These are phyloP conservation scores for Trichomalopsis sarcophagae DNA, from an alignment of 1,140 invertebrate species.

Conservation along the genomic window DNA sequence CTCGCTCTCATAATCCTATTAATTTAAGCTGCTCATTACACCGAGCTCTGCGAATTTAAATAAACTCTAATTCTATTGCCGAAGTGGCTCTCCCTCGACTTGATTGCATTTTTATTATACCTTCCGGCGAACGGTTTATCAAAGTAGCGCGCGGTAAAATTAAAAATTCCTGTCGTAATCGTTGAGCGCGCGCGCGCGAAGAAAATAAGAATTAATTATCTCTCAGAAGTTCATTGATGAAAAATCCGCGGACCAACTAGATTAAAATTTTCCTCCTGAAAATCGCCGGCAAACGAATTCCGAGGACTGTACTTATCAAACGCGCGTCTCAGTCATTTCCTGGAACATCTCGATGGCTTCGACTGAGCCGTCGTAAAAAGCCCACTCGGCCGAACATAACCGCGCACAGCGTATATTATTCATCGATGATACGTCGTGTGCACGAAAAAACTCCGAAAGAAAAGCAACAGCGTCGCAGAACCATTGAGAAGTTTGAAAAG, in stretches of 20 bases:
- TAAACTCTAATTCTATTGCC: not conserved
- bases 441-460: conserved; percentile 13
- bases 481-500: conserved; percentile 25
- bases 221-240: not conserved
- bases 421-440: not conserved
- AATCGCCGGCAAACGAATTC: too few species aligned
- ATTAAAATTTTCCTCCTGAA: too few species aligned
- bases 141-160: not conserved
- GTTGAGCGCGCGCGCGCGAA: not conserved
- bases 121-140: not conserved
- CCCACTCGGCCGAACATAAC: too few species aligned
- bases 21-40: not conserved
- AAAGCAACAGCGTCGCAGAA: conserved; percentile 25
- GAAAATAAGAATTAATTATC: not conserved
- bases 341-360: too few species aligned
- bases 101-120: not conserved
- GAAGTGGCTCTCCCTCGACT: not conserved
- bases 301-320: too few species aligned
- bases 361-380: too few species aligned
- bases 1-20: not conserved
- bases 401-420: not conserved
- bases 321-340: too few species aligned
- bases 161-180: not conserved
- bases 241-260: too few species aligned
- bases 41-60: not conserved